These are phyloP conservation scores for Syncerus caffer DNA, from an alignment of 2,797 vertebrate species.

Conservation along the genomic window DNA sequence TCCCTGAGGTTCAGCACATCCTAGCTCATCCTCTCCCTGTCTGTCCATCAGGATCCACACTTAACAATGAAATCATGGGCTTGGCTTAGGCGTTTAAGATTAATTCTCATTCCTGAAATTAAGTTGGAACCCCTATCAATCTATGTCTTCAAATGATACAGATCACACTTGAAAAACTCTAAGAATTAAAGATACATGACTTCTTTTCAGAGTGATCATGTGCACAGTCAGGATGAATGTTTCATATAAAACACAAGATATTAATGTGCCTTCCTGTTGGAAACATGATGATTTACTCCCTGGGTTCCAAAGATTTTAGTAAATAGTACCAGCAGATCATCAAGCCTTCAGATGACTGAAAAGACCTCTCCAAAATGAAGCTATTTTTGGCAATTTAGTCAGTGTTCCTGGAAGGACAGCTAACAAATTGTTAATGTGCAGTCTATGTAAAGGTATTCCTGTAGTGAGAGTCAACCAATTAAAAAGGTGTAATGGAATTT, in stretches of 20 bases:
- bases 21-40: too few relatives aligned
- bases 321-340: neutral
- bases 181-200: neutral
- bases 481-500: neutral
- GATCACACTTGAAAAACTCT: neutral
- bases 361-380: neutral
- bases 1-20: rapidly evolving
- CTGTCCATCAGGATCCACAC: neutral
- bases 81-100: neutral
- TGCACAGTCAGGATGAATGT: neutral
- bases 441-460: neutral
- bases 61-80: neutral
- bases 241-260: neutral
- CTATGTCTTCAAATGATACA: neutral
- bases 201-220: neutral
- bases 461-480: neutral
- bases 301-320: neutral
- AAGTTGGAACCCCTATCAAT: neutral
- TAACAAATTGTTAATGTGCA: neutral
- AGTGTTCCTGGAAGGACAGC: neutral
- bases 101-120: neutral
- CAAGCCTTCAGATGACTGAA: neutral
- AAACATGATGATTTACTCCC: neutral
- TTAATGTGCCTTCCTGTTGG: neutral
- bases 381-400: neutral